Conservation (phyloP, 2,113 vertebrate species). For the Anhinga anhinga region DNA sequence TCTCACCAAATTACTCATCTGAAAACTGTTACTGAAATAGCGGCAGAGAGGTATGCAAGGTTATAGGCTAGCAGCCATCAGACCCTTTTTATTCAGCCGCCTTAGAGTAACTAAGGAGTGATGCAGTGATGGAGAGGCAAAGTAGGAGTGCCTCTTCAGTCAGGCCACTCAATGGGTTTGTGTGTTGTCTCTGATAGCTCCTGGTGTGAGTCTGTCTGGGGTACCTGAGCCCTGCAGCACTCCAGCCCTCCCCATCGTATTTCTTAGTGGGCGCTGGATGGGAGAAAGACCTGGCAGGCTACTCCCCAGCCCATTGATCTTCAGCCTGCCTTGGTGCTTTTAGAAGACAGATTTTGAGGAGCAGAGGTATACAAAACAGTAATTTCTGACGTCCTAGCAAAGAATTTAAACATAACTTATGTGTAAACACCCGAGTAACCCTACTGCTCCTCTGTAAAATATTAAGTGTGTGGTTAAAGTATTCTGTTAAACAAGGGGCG, state of each 20-base stretch:
- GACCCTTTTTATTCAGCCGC: neutral
- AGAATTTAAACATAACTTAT: neutral
- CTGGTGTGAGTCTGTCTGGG: neutral
- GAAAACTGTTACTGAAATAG: conserved; percentile 31
- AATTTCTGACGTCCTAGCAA: neutral
- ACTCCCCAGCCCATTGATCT: rapidly evolving
- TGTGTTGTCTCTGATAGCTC: neutral
- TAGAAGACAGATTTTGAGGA: neutral
- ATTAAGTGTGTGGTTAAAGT: neutral
- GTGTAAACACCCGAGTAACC: neutral
- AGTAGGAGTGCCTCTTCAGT: neutral
- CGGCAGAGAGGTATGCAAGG: neutral
- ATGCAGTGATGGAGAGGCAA: neutral
- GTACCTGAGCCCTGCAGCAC: neutral
- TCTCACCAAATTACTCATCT: neutral
- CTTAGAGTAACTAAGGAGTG: neutral
- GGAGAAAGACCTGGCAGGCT: neutral
- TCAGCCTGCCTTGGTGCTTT: neutral
- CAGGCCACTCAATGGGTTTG: neutral
- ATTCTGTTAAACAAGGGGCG: neutral
- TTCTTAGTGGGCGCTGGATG: neutral
- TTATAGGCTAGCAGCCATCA: neutral
- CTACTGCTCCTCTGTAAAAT: neutral
- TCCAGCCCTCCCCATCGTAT: rapidly evolving
- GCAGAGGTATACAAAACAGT: neutral